Evolutionary conservation across 2,797 vertebrate species (phyloP).

Genomic region (Adelosebastes latens): DNA sequence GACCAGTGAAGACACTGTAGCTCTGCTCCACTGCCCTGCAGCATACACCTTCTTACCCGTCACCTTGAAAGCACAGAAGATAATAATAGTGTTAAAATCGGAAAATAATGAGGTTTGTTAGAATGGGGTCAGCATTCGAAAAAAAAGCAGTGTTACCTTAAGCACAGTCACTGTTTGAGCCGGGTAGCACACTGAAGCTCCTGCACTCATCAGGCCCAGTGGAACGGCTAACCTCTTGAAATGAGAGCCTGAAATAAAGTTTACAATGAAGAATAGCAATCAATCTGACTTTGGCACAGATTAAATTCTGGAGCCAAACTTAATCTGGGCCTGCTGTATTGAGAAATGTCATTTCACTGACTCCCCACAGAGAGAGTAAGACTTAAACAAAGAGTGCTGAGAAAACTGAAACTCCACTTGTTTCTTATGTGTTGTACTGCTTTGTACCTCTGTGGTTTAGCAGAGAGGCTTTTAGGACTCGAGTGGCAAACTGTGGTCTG

Average conservation of each 20-base stretch:
- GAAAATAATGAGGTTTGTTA: not conserved
- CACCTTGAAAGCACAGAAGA: slow-evolving; percentile 75
- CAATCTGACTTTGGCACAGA: not conserved
- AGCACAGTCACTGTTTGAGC: slow-evolving; percentile 86
- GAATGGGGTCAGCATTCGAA: not conserved
- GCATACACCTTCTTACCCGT: slow-evolving; percentile 83
- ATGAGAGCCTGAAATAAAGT: slow-evolving; percentile 82
- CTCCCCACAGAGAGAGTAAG: not conserved
- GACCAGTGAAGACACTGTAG: slow-evolving; percentile 81
- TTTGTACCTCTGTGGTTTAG: not conserved
- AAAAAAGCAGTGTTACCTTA: slow-evolving; percentile 82
- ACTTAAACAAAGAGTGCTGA: not conserved
- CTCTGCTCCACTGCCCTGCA: slow-evolving; percentile 78
- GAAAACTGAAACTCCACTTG: not conserved
- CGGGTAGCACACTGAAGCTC: slow-evolving; percentile 89
- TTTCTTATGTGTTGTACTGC: not conserved
- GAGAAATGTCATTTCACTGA: not conserved
- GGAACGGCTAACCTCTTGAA: slow-evolving; percentile 87
- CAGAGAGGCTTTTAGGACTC: not conserved
- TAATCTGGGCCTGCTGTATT: not conserved
- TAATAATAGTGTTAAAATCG: not conserved
- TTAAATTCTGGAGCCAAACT: not conserved
- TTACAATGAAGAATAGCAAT: not conserved
- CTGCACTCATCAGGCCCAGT: slow-evolving; percentile 84
- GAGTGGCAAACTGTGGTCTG: not conserved